These are phyloP conservation scores for Vidua chalybeata DNA, from an alignment of 2,113 vertebrate species.

Conservation along the genomic window DNA sequence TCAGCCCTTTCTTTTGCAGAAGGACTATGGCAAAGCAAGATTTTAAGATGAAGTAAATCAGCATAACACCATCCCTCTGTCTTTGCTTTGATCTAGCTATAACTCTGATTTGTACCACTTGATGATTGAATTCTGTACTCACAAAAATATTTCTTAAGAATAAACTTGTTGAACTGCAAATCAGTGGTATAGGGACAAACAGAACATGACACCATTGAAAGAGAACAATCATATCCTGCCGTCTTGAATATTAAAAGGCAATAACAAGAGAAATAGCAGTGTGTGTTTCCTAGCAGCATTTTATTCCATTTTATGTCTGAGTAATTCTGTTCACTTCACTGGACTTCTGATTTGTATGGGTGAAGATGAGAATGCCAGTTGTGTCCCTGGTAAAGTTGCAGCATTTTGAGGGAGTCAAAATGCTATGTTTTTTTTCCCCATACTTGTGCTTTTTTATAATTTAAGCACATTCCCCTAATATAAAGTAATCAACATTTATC, in stretches of 20 bases:
- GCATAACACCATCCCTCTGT: neutral
- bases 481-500: neutral
- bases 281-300: neutral
- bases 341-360: neutral
- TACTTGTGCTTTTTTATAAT: neutral
- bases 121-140: neutral
- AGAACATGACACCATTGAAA: neutral
- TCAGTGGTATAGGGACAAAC: neutral
- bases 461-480: neutral
- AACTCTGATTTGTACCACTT: neutral
- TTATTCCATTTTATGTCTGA: conserved; percentile 8
- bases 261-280: neutral
- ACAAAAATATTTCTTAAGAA: neutral
- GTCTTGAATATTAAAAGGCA: neutral
- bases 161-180: neutral
- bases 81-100: neutral
- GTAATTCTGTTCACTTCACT: neutral
- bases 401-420: neutral
- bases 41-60: neutral
- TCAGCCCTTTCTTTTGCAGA: fast-evolving
- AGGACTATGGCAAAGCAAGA: neutral
- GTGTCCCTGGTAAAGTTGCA: neutral
- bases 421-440: fast-evolving
- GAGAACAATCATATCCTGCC: neutral
- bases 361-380: neutral